Evolutionary conservation across 92 coral and sea anemone genomes (phyloP).

Genomic region (Bergia sp.): DNA sequence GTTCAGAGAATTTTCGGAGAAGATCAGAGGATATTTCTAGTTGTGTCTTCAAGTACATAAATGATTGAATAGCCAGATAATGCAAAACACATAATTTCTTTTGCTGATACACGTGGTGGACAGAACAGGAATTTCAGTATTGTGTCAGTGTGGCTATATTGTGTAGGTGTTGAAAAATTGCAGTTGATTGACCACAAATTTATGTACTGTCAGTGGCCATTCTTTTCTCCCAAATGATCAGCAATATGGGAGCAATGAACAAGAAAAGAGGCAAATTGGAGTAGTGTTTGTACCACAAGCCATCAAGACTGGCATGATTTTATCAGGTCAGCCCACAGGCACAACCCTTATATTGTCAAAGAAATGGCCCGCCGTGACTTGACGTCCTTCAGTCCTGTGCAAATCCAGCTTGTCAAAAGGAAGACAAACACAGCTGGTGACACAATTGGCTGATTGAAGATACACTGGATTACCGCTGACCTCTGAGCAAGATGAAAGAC

Average conservation of each 20-base stretch:
- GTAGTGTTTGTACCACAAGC: constrained; percentile 34
- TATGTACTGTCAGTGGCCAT: constrained; percentile 45
- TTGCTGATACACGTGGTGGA: constrained; percentile 42
- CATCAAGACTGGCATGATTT: background rate
- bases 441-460: constrained; percentile 49
- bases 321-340: constrained; percentile 16
- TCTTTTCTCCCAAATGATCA: constrained; percentile 54
- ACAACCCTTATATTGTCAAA: constrained; percentile 18
- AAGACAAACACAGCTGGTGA: constrained; percentile 60
- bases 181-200: constrained; percentile 33
- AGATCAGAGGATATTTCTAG: constrained; percentile 32
- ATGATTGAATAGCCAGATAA: constrained; percentile 36
- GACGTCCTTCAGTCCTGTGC: constrained; percentile 50
- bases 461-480: background rate
- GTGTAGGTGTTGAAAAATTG: constrained; percentile 30
- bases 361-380: constrained; percentile 48
- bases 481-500: too few relatives aligned
- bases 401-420: constrained; percentile 49
- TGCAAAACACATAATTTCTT: constrained; percentile 39
- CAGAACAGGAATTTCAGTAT: constrained; percentile 42
- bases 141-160: constrained; percentile 27
- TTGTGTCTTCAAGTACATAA: constrained; percentile 34
- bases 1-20: background rate
- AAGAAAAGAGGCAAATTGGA: constrained; percentile 27
- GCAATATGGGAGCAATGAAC: constrained; percentile 44